A percentile compares a stretch with the other conserved stretches of the same genome.
Evolutionary conservation across 2,113 vertebrate species (phyloP).

Genomic region (Polyodon spathula): DNA sequence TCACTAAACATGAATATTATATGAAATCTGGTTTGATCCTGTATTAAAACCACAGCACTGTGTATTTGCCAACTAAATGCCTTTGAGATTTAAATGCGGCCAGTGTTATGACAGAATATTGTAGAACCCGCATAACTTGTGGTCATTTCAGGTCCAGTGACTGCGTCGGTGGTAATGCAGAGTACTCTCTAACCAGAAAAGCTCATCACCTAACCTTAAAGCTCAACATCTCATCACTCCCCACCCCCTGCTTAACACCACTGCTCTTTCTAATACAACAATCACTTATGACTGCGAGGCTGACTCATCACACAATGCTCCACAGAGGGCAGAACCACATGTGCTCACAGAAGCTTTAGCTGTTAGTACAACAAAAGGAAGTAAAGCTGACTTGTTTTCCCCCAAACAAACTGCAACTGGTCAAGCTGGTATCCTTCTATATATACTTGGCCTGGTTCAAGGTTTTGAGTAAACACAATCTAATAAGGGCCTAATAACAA

Average conservation of each 20-base stretch:
- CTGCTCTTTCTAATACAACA: not conserved
- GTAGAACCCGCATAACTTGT: too few species aligned
- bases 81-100: not conserved
- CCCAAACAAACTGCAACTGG: constrained; percentile 54
- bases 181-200: too few species aligned
- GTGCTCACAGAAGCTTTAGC: constrained; percentile 36
- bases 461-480: constrained; percentile 29
- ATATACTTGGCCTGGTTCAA: constrained; percentile 22
- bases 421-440: constrained; percentile 40
- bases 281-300: constrained; percentile 35
- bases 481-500: constrained; percentile 16
- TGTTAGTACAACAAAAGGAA: constrained; percentile 45
- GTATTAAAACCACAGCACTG: not conserved
- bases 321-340: constrained; percentile 35
- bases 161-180: too few species aligned
- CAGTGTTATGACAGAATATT: not conserved
- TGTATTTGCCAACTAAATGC: not conserved
- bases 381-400: constrained; percentile 53
- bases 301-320: constrained; percentile 41
- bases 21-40: constrained; percentile 3
- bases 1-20: not conserved
- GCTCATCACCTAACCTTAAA: too few species aligned
- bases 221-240: too few species aligned
- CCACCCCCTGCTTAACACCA: not conserved
- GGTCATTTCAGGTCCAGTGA: too few species aligned